Base-by-base conservation (phyloP, 2,113 vertebrate species). In the Crotalus viridis region DNA sequence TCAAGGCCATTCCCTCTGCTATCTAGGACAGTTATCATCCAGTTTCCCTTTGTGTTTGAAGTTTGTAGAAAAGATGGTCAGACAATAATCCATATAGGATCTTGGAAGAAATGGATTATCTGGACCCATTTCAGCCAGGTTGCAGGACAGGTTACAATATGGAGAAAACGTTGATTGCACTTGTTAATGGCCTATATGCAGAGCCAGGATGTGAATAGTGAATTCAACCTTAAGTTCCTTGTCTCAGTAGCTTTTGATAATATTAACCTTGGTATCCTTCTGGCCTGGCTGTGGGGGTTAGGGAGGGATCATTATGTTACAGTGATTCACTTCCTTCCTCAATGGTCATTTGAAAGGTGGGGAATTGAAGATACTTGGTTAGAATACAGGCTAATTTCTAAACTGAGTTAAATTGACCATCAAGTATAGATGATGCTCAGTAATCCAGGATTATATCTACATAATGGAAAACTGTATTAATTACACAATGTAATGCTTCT, bases 401-500 rank as follows among this genome's bases (percentile, higher is more conserved):
- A 97, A 97, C 74, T 59, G 90, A 96, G 94, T 95, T 95, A 96
- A 95, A 95, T 97, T 97, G 97, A 96, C 98, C 97, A 97, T 96
- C 95, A 95, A 93, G 97, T 96, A 97, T 97, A 95, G 96, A 96
- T 93, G 96, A 85, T 96, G 94, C 96, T 98, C 97, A 97, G 98
- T 97, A 98, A 98, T 98, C 98, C 97, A 97, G 96, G 95, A 94
- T 93, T 89, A 87, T 59, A 97, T 96, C 95, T 96, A 39, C 95
- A 95, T 93, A 95, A 95, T 95, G 94, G 95, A 97, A 96, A 96
- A 95, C 97, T 96, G 94, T 96, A 97, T 97, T 97, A 97, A 97
- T 98, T 43, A n/a, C 93, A 97, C 95, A 96, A 95, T 96, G 95
- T 96, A 94, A 97, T 97, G 97, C 95, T 96, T 96, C 97, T 98